phyloP scores from a whole-genome alignment of 2,113 vertebrate species.

The Sakesphorus luctuosus region DNA sequence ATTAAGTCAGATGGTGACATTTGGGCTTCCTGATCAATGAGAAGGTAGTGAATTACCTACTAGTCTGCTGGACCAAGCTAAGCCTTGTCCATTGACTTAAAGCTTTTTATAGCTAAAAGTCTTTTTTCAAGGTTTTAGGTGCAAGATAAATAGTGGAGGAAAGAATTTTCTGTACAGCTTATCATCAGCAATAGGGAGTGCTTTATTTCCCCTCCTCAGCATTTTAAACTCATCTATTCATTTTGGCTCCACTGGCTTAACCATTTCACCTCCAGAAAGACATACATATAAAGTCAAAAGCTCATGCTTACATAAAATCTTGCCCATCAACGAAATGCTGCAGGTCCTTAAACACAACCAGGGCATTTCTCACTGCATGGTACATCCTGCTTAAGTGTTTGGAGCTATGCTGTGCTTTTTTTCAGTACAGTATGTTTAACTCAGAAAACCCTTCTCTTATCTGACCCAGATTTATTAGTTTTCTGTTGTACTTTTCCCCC shows the following conservation, averaged over 20 bases:
- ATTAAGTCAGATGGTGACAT: not conserved
- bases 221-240: not conserved
- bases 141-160: not conserved
- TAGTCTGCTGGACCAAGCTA: not conserved
- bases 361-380: accelerated
- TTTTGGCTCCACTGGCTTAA: not conserved
- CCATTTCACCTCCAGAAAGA: not conserved
- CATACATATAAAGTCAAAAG: not conserved
- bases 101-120: not conserved
- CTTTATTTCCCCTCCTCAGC: not conserved
- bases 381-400: not conserved
- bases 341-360: not conserved
- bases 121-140: constrained; percentile 5
- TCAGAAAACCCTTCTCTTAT: not conserved
- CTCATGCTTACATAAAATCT: not conserved
- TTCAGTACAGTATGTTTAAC: not conserved
- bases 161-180: constrained; percentile 6
- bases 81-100: not conserved
- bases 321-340: not conserved
- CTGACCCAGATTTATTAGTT: not conserved
- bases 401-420: not conserved
- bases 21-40: not conserved
- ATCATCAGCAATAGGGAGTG: not conserved
- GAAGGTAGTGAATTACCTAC: not conserved
- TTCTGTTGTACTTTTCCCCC: not conserved